Percentiles rank a stretch among this genome's conserved stretches.
Evolutionary conservation across 2,113 vertebrate species (phyloP).

Genomic region (Reinhardtius hippoglossoides): DNA sequence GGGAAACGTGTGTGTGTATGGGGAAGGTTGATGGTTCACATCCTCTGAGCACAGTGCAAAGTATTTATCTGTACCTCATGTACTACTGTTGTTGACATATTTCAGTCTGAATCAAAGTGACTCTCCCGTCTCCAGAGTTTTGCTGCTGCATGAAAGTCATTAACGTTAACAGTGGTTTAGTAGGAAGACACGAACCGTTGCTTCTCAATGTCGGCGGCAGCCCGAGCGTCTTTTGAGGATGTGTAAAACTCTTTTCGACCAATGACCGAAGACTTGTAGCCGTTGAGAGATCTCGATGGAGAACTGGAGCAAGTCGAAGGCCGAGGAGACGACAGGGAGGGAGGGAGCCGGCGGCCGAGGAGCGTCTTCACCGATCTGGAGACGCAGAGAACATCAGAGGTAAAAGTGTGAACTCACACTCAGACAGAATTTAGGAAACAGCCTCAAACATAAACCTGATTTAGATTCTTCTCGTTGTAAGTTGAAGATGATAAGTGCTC

Average conservation of each 20-base stretch:
- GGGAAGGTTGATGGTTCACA: no score
- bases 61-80: not conserved
- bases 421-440: not conserved
- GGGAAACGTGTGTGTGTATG: no score
- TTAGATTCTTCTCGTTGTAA: no score
- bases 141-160: not conserved
- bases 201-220: constrained; percentile 18
- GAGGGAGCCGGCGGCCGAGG: not conserved
- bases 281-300: constrained; percentile 61
- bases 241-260: constrained; percentile 48
- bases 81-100: no score
- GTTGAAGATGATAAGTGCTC: no score
- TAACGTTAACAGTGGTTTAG: not conserved
- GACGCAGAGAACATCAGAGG: not conserved
- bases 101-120: no score
- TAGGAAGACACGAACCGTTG: not conserved
- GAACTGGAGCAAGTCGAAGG: constrained; percentile 56
- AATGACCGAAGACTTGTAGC: constrained; percentile 52
- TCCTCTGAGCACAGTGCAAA: not conserved
- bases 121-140: no score
- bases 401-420: not conserved
- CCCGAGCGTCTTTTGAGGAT: not conserved
- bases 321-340: constrained; percentile 33
- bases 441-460: not conserved
- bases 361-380: constrained; percentile 29